Conservation (phyloP, 2,888 invertebrate genomes). For the Pachydiplax longipennis region DNA sequence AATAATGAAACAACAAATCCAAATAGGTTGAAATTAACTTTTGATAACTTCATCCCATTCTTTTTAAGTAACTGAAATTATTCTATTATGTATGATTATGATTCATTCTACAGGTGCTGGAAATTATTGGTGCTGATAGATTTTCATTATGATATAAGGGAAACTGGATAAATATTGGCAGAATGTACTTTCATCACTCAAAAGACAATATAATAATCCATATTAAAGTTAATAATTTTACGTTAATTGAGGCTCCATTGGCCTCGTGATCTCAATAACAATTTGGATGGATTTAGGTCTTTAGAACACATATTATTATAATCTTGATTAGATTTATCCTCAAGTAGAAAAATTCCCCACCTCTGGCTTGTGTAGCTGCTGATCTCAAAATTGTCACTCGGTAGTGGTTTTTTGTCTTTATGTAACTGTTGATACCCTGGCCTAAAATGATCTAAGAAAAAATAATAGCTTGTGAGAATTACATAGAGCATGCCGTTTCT, state of each 20-base stretch:
- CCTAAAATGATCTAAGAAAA: neutral
- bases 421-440: neutral
- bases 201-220: neutral
- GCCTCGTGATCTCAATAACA: neutral
- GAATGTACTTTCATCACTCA: neutral
- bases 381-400: conserved; percentile 3
- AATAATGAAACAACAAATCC: neutral
- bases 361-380: conserved; percentile 2
- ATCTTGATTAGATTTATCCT: neutral
- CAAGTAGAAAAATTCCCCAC: neutral
- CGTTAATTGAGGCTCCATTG: neutral
- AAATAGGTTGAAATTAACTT: neutral
- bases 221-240: neutral
- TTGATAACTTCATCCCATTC: neutral
- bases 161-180: neutral
- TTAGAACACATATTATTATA: neutral
- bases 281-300: neutral
- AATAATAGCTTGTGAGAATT: neutral
- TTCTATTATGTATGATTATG: neutral
- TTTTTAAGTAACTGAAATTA: conserved; percentile 6
- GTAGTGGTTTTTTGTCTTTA: neutral
- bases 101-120: conserved; percentile 36
- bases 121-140: conserved; percentile 23
- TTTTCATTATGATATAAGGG: neutral
- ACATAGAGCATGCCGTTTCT: neutral